A percentile compares a stretch with the other conserved stretches of the same genome.
Conservation (phyloP, 2,888 invertebrate species). For the Zygothrica quintamaculata region DNA sequence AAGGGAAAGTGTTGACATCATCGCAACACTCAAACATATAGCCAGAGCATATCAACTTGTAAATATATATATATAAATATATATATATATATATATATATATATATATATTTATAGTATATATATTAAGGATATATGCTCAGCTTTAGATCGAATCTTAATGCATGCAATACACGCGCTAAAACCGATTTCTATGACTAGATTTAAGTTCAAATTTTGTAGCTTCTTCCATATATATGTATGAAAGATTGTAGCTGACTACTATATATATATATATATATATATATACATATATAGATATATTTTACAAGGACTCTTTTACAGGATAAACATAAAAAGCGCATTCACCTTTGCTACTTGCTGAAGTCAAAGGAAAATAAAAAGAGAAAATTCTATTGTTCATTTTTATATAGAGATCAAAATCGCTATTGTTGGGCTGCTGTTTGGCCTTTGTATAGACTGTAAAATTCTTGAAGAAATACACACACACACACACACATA, state of each 20-base stretch:
- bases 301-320: not conserved
- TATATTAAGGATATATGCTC: no score
- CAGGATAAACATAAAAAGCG: constrained; percentile 16
- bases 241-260: no score
- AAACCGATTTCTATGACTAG: no score
- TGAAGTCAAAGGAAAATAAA: not conserved
- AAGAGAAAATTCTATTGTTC: constrained; percentile 46
- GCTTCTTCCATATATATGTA: no score
- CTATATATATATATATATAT: no score
- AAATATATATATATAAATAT: not conserved
- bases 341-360: constrained; percentile 20
- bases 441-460: constrained; percentile 56
- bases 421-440: constrained; percentile 23
- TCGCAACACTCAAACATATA: constrained; percentile 28
- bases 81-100: not conserved
- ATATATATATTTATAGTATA: no score
- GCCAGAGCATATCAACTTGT: no score
- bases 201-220: no score
- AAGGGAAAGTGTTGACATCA: constrained; percentile 52
- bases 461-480: constrained; percentile 61
- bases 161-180: no score
- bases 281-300: not conserved
- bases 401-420: constrained; percentile 63
- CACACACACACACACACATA: constrained; percentile 40
- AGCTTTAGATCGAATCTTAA: no score